Evolutionary conservation across 2,888 invertebrate genomes (phyloP), one percentile per base, ranked within the genome.

Genomic region (Lasioglossum lativentre): DNA sequence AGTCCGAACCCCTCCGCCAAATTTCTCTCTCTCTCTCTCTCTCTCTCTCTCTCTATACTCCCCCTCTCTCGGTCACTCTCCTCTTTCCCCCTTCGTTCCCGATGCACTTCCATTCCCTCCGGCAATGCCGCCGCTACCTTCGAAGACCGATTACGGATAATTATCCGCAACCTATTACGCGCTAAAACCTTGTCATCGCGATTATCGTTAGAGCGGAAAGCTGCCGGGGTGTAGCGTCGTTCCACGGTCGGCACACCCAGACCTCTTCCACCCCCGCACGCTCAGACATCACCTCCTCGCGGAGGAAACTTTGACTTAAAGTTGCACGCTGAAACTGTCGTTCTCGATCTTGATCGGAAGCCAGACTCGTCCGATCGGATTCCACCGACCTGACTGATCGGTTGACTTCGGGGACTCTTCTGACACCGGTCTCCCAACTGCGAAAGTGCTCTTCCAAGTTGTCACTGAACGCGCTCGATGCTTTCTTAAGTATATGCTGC

Each of bases 161-260:
- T 91, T 91, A 91, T 89, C 90, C 83, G 86, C 89, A 87, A 90
- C 87, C 89, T 90, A 90, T 91, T 90, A 91, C 90, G 82, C 82
- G 89, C 85, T 89, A 86, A 91, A 91, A 91, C 88, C 89, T 89
- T 89, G 91, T 91, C 91, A 86, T 76, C 78, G 83, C 88, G 90
- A 91, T 91, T 91, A 90, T 90, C 89, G 89, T 80, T 77, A 78
- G 83, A 87, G 85, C 89, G 86, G 86, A 81, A 90, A 89, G 84
- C 82, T 74, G 80, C 66, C 23, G 56, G 71, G 38, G 79, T 72
- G 70, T 75, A 68, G 38, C 68, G 75, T 77, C 82, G 78, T 83
- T 68, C 71, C 23, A 63, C 71, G 52, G 38, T 79, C 75, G 52
- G 45, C 76, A 75, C 23, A 38, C 66, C 56, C 27, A 14, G 16